Conservation (phyloP, 2,113 vertebrate genomes). For the Ochotona princeps region DNA sequence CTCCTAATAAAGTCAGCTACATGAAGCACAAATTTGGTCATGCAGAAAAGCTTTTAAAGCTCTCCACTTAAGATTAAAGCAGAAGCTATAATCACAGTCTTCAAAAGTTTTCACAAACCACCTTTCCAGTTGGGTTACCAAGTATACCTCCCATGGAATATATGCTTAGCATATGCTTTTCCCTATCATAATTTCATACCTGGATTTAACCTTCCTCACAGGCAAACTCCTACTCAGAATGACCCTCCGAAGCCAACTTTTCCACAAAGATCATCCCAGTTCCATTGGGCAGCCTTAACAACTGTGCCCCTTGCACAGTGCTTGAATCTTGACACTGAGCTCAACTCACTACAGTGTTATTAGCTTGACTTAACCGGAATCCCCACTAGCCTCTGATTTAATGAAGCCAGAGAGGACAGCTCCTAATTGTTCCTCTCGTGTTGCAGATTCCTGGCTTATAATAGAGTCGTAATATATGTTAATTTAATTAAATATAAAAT, state of each 20-base stretch:
- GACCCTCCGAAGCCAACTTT: not conserved
- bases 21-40: not conserved
- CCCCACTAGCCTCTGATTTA: not conserved
- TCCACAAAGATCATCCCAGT: not conserved
- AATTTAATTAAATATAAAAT: slow-evolving; percentile 46
- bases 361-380: slow-evolving; percentile 8
- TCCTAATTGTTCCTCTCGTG: not conserved
- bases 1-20: not conserved
- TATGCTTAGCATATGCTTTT: not conserved
- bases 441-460: not conserved
- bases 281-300: not conserved
- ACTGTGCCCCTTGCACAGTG: not conserved
- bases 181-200: not conserved
- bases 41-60: not conserved
- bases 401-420: not conserved
- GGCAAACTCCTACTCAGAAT: not conserved
- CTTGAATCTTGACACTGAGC: not conserved
- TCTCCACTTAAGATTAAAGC: slow-evolving; percentile 4
- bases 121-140: not conserved
- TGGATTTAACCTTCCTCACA: not conserved
- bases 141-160: not conserved
- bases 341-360: not conserved
- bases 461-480: not conserved
- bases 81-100: not conserved
- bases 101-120: not conserved